A percentile compares a stretch with the other conserved stretches of the same genome.
Conservation (phyloP, 2,797 vertebrate species). For the Oreochromis grahami region DNA sequence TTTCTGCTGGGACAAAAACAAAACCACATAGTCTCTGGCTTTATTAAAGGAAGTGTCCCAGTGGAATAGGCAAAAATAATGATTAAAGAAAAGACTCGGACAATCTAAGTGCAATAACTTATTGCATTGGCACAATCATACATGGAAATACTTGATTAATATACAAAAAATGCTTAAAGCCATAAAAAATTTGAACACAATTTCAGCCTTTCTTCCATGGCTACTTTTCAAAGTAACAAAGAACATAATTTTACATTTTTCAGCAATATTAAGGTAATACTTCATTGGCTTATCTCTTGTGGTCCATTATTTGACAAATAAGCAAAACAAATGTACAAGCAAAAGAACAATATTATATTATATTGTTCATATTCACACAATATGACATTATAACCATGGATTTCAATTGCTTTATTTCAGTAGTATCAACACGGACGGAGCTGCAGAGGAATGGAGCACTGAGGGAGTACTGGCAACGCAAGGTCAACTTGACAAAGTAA, state of each 20-base stretch:
- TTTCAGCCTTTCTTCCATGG: constrained; percentile 52
- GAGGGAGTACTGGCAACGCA: constrained; percentile 22
- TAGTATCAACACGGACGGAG: constrained; percentile 77
- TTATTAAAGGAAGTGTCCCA: constrained; percentile 27
- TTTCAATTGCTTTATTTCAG: constrained; percentile 73
- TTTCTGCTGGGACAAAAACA: constrained; percentile 3
- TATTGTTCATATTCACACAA: constrained; percentile 68
- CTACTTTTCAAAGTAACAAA: constrained; percentile 42
- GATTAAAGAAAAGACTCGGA: constrained; percentile 12
- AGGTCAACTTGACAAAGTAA: constrained; percentile 1
- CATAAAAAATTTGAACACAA: constrained; percentile 51
- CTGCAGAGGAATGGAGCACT: constrained; percentile 50
- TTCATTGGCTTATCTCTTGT: constrained; percentile 64
- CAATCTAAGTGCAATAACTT: constrained; percentile 86
- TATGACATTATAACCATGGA: constrained; percentile 57
- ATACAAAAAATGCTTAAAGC: constrained; percentile 71
- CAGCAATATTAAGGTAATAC: constrained; percentile 63
- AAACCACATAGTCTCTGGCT: not conserved
- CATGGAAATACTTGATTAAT: constrained; percentile 70
- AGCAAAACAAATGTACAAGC: constrained; percentile 69
- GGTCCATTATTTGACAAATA: constrained; percentile 67
- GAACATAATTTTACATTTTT: constrained; percentile 55
- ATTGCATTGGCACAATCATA: constrained; percentile 72
- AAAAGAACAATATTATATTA: constrained; percentile 55
- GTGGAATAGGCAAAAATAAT: constrained; percentile 9